Evolutionary conservation across 2,113 vertebrate species (phyloP).

Genomic region (Phycodurus eques): DNA sequence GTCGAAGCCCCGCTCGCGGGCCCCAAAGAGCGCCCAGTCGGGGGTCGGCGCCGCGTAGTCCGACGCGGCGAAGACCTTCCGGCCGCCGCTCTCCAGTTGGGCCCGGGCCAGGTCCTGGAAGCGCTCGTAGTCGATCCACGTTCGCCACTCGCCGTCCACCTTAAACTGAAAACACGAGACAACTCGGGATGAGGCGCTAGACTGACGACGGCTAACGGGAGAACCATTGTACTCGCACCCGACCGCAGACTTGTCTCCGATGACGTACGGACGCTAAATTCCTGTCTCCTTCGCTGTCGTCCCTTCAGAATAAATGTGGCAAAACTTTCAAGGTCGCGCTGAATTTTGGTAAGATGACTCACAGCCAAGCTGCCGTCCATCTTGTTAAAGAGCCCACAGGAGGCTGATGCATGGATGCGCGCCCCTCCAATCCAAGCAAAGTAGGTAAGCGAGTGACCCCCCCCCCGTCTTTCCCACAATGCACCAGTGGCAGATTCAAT

Average conservation of each 20-base stretch:
- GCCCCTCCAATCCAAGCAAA: neutral
- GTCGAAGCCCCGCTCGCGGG: constrained; percentile 84
- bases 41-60: constrained; percentile 87
- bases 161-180: constrained; percentile 78
- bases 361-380: constrained; percentile 8
- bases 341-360: neutral
- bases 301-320: neutral
- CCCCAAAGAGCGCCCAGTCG: constrained; percentile 86
- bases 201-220: too few species aligned
- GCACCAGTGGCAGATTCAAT: neutral
- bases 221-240: too few species aligned
- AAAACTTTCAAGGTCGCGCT: neutral
- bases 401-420: constrained; percentile 7
- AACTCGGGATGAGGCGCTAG: neutral
- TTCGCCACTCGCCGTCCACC: constrained; percentile 83
- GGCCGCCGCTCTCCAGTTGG: constrained; percentile 67
- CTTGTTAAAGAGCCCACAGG: constrained; percentile 5
- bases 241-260: neutral
- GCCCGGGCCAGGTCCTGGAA: constrained; percentile 82
- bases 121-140: constrained; percentile 87
- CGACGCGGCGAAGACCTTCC: constrained; percentile 73
- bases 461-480: neutral
- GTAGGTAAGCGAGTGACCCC: neutral
- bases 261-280: neutral
- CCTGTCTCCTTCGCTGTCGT: neutral